Conservation (phyloP, 2,888 invertebrate species). For the Malthinus flaveolus region DNA sequence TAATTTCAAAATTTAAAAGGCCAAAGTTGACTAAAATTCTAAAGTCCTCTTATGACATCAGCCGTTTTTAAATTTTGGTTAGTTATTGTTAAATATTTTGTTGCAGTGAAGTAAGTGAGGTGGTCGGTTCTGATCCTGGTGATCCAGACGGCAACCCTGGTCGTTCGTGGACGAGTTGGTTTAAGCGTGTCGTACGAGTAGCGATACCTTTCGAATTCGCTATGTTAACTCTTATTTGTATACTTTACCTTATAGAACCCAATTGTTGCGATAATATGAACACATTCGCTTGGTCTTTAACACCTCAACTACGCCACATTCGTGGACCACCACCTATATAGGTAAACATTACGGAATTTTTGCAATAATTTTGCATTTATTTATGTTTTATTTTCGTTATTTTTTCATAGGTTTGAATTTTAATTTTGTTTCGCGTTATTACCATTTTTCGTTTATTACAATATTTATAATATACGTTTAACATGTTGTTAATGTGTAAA, state of each 20-base stretch:
- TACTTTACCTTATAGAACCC: constrained; percentile 76
- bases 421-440: too few relatives aligned
- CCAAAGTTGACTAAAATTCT: too few relatives aligned
- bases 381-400: too few relatives aligned
- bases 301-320: constrained; percentile 82
- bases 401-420: too few relatives aligned
- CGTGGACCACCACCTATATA: constrained; percentile 81
- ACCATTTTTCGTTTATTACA: background rate
- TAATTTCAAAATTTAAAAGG: too few relatives aligned
- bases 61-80: too few relatives aligned
- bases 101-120: constrained; percentile 45
- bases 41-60: too few relatives aligned
- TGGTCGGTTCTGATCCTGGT: constrained; percentile 53
- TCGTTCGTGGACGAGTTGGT: constrained; percentile 58
- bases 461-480: constrained; percentile 9
- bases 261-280: constrained; percentile 80
- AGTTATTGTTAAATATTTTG: constrained; percentile 32
- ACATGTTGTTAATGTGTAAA: constrained; percentile 26
- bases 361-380: background rate
- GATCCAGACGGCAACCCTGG: constrained; percentile 63
- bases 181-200: constrained; percentile 72
- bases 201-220: constrained; percentile 79
- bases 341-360: constrained; percentile 36
- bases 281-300: constrained; percentile 73
- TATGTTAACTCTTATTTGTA: constrained; percentile 70